Evolutionary conservation across 2,888 invertebrate species (phyloP), one percentile per base, ranked within the genome.

Genomic region (Eupithecia inturbata): DNA sequence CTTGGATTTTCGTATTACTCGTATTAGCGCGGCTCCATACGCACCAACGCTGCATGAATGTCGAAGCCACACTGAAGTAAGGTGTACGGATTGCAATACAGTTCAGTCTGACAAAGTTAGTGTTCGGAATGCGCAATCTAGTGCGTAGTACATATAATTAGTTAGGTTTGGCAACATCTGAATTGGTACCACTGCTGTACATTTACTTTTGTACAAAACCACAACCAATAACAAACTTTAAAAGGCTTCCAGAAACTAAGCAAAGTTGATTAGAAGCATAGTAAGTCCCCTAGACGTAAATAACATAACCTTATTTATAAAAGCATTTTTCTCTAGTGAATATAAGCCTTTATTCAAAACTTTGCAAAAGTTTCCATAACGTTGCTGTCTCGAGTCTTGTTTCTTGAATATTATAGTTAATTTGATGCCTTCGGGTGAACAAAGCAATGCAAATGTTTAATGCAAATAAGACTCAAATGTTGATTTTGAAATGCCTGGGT

Each of bases 401-500:
- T 69, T 41, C 53, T n/a, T 26, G 12, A 57, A 10, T 41, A 12
- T 12, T 41, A 41, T 19, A 69, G 67, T n/a, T 73, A 68, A 70
- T 71, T 74, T 64, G 26, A 49, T 45, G 53, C 53, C 22, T 60
- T 68, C 41, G 49, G 12, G 53, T 36, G 5, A 36, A 64, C 36
- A 68, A 68, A 53, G 71, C 63, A 26, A 69, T 67, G 66, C 33
- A 67, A 71, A 68, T 71, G 62, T 69, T 75, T 62, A 0, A 22
- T 57, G 57, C 26, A 57, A 57, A 57, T 53, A 26, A 12, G 12
- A 57, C 57, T 53, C 53, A 53, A 12, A 53, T 53, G 10, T 53
- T 57, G 57, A 53, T 53, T 7, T 53, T 57, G 26, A 57, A 1
- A 57, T 14, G 22, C 10, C 53, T 41, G 41, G 9, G 36, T 9